Evolutionary conservation across 2,113 vertebrate genomes (phyloP), one percentile per base, ranked within the genome.

Genomic region (Calyptomena viridis): DNA sequence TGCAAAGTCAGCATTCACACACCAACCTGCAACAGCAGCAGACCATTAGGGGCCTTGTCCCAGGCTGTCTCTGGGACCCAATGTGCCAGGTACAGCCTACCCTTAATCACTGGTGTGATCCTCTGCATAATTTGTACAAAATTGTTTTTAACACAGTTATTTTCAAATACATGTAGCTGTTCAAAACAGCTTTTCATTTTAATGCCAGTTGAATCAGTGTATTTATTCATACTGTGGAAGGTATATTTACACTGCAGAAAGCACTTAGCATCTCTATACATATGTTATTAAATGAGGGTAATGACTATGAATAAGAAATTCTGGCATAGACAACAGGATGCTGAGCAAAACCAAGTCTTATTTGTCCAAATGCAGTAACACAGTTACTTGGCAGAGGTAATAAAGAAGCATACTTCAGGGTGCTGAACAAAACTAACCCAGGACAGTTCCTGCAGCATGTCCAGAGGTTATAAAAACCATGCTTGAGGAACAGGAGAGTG

Each of bases 171-270:
- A 60, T 6, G 37, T 46, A 76, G 63, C 75, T 79, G 71, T 53
- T 90, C 22, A 52, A 84, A 96, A 59, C 44, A 64, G n/a, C 40
- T 88, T 72, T 78, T 74, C n/a, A 64, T 76, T 91, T 88, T 64
- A 93, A 93, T 56, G 37, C 19, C 58, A 73, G 35, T 78, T 68
- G 60, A 87, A 82, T 72, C 3, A 4, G 12, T 44, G 27, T 52
- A 89, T 84, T 93, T 75, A 84, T 71, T 79, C 74, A 82, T 21
- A 60, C 40, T 0, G 1, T 47, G 49, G 62, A 87, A 84, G 50
- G 58, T 0, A 0, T 56, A 79, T 64, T 73, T 81, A 89, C 52
- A 68, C 31, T 24, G 27, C 18, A 77, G 58, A 79, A 94, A 87
- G 39, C 16, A 2, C 67, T 63, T 56, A 22, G 25, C 27, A 59